Conservation (phyloP, 2,888 invertebrate genomes). For the Sthenelais limicola region DNA sequence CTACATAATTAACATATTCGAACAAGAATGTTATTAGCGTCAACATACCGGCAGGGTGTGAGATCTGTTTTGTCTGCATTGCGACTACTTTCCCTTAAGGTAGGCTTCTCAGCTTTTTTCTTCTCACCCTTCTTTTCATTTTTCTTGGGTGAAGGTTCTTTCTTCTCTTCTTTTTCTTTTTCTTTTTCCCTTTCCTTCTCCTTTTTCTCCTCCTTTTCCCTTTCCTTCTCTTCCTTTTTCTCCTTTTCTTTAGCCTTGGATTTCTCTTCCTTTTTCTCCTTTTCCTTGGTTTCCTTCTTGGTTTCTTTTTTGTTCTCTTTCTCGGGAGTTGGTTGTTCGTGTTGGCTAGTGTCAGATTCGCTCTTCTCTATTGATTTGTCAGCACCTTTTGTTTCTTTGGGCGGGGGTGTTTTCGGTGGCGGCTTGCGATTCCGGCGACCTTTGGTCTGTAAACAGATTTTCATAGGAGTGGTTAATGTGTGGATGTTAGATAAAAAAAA, state of each 20-base stretch:
- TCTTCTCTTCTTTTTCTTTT: constrained; percentile 10
- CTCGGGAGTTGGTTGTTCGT: constrained; percentile 41
- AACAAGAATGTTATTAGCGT: too few relatives aligned
- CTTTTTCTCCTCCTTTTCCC: constrained; percentile 51
- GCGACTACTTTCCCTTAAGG: constrained; percentile 19
- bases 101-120: constrained; percentile 33
- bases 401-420: constrained; percentile 21
- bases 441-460: constrained; percentile 11
- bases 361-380: constrained; percentile 11
- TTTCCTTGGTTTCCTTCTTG: constrained; percentile 40
- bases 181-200: constrained; percentile 47
- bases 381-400: constrained; percentile 20
- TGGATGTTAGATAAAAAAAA: neutral
- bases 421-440: constrained; percentile 17
- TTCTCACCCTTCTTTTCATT: constrained; percentile 39
- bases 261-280: constrained; percentile 23
- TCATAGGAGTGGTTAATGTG: too few relatives aligned
- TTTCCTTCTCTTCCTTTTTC: constrained; percentile 51
- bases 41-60: constrained; percentile 41
- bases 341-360: neutral
- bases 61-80: constrained; percentile 31
- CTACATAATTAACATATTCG: too few relatives aligned
- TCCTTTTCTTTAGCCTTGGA: constrained; percentile 50
- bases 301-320: too few relatives aligned
- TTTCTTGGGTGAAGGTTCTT: constrained; percentile 10